A percentile compares a stretch with the other conserved stretches of the same genome.
Evolutionary conservation across 2,797 vertebrate genomes (phyloP).

Genomic region (Coreius guichenoti): DNA sequence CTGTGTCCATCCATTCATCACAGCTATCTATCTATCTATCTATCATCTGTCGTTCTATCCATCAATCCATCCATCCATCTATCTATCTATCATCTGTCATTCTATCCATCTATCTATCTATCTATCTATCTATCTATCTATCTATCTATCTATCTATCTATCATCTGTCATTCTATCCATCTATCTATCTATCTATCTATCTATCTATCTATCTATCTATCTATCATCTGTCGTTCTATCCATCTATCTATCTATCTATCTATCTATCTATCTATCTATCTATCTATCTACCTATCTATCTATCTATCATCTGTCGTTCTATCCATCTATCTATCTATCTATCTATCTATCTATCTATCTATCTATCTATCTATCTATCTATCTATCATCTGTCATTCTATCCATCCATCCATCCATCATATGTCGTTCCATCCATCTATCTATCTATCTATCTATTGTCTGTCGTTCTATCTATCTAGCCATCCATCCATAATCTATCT

Average conservation of each 20-base stretch:
- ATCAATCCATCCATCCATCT: neutral
- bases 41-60: neutral
- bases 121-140: neutral
- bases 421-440: neutral
- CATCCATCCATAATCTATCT: neutral
- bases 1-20: neutral
- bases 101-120: neutral
- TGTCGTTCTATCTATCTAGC: neutral
- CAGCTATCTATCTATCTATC: neutral
- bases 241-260: neutral
- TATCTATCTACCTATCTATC: neutral
- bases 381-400: neutral
- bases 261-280: neutral
- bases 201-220: neutral
- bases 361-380: neutral
- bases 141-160: neutral
- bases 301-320: neutral
- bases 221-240: fast-evolving
- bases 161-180: neutral
- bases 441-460: too few species aligned
- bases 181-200: neutral
- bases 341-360: neutral
- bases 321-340: neutral
- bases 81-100: fast-evolving
- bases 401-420: neutral